Conservation (phyloP, 1,140 invertebrate genomes). For the Asobara japonica region DNA sequence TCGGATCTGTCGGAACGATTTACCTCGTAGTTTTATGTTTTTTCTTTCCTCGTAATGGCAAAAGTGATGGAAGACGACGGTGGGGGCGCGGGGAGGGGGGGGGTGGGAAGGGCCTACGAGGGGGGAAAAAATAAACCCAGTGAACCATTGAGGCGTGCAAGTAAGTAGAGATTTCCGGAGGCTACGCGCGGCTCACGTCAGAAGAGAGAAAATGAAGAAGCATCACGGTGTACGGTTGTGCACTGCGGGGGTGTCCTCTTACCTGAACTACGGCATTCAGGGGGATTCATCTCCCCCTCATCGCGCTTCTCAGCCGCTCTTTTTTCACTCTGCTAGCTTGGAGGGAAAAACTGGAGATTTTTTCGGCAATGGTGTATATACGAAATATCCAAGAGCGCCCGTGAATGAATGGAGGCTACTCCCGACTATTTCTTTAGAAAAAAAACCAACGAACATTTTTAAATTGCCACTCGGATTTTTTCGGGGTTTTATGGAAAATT, state of each 20-base stretch:
- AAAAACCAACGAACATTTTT: no score
- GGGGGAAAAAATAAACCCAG: conserved; percentile 32
- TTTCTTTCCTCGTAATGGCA: conserved; percentile 40
- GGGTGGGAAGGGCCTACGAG: background rate
- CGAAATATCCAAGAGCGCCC: conserved; percentile 3
- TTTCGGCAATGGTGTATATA: conserved; percentile 8
- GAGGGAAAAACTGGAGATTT: background rate
- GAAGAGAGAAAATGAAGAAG: conserved; percentile 7
- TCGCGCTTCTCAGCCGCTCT: background rate
- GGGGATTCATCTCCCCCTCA: conserved; percentile 3
- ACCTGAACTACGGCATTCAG: conserved; percentile 39
- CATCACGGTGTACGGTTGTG: background rate
- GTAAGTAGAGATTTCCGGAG: conserved; percentile 65
- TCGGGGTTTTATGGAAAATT: no score
- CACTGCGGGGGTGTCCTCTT: conserved; percentile 44
- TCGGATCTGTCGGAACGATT: conserved; percentile 52
- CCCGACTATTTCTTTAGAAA: conserved; percentile 50
- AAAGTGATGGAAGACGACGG: no score
- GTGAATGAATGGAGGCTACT: conserved; percentile 18
- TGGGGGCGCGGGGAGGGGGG: conserved; percentile 13
- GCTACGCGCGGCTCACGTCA: conserved; percentile 40
- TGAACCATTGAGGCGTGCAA: conserved; percentile 53
- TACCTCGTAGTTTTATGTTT: conserved; percentile 38
- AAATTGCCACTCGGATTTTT: no score
- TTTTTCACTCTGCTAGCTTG: background rate